Evolutionary conservation across 1,140 invertebrate genomes (phyloP), one percentile per base, ranked within the genome.

Genomic region (Zaprionus vittiger): DNA sequence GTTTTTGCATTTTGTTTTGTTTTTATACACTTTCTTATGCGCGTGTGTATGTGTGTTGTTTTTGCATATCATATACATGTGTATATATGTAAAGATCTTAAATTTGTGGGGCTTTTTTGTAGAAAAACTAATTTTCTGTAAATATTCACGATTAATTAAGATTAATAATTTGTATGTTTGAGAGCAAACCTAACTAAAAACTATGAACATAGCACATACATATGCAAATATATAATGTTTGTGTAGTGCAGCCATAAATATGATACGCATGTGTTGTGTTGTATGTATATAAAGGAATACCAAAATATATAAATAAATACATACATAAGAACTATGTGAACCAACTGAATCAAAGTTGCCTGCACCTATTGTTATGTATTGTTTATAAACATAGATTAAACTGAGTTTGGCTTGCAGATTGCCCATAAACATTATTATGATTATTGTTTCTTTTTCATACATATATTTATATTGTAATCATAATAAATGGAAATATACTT

Each of bases 391-490:
- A 61, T 73, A 79, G 57, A 57, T 80, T 87, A 81, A 81, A 87
- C 81, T 87, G 78, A 89, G 84, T 84, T 87, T 89, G 84, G 81
- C 83, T 87, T 83, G 83, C 84, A 84, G 73, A 76, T 66, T 89
- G 84, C 84, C 84, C 49, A 69, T 75, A 80, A 65, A 63, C 61
- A 47, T 69, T 78, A 80, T 68, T 67, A 77, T 83, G 80, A 64
- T 75, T 86, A 83, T 81, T 77, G 54, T 85, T 85, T 80, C 67
- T 86, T 54, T 81, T 79, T 66, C 74, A 83, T 57, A 80, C 64
- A 34, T 64, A 62, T 73, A 34, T 64, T 57, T 73, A 67, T 66
- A 56, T 74, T 74, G 34, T 74, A 62, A 70, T 59, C 62, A 74
- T 62, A 67, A 69, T 73, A 65, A 73, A 59, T 81, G 41, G 59